Evolutionary conservation across 2,113 vertebrate species (phyloP), one percentile per base, ranked within the genome.

Genomic region (Gadus chalcogrammus): DNA sequence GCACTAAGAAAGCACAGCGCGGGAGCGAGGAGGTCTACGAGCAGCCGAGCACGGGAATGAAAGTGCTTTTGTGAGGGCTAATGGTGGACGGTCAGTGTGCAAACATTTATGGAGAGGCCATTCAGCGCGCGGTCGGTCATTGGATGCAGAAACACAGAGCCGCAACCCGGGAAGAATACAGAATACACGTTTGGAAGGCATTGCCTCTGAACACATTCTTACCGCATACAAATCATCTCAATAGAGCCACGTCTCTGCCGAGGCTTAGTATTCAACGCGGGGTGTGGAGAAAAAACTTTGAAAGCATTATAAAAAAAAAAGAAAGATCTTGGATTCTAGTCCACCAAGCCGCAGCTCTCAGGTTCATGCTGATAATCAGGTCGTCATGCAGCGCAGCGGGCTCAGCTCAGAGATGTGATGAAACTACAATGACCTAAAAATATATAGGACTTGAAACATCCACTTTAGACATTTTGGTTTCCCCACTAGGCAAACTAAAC

Each of bases 141-240:
- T 85, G 77, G 75, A 59, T 75, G 64, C 78, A 77, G 81, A 76
- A 85, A 85, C 65, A 81, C 75, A 77, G 71, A 82, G 58, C 15
- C 38, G 69, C 73, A 63, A n/a, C 70, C 48, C 72, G 42, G 42
- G 78, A 83, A 83, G 85, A 90, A 90, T 87, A 76, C 80, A 79
- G 72, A 87, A 76, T 27, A 61, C 68, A 71, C 81, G 12, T 48
- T 77, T 84, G 75, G 82, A 83, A 83, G 77, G 67, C 74, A 70
- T 83, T 86, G 82, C 63, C 77, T 76, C 73, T 42, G 22, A 62
- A 69, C 70, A 68, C 70, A 76, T 80, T 79, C 77, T 76, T 69
- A 73, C 79, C 70, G 86, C 87, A 86, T 88, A 84, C 84, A 87
- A 80, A 88, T 84, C 11, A 13, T 77, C 72, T 68, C 60, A 59